Conservation (phyloP, 2,113 vertebrate species). For the Circaetus gallicus region DNA sequence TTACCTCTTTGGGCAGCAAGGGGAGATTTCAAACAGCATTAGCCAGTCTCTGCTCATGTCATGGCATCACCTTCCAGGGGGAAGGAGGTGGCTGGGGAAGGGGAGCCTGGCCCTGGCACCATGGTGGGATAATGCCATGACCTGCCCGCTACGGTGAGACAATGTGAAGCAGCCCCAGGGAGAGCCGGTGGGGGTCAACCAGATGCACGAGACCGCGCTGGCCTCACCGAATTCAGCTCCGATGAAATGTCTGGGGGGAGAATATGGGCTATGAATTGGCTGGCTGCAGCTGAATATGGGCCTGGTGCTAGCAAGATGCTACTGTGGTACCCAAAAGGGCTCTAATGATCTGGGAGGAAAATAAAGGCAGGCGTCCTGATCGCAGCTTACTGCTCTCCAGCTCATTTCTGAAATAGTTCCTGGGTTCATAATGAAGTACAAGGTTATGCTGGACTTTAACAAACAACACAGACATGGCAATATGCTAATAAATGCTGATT, state of each 20-base stretch:
- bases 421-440: neutral
- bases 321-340: neutral
- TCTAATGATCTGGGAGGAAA: neutral
- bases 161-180: neutral
- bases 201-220: accelerated
- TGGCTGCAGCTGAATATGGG: neutral
- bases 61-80: neutral
- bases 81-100: neutral
- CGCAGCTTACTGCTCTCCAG: neutral
- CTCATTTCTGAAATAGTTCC: neutral
- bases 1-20: neutral
- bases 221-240: neutral
- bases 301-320: neutral
- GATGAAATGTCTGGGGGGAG: too few species aligned
- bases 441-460: neutral
- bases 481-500: neutral
- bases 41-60: neutral
- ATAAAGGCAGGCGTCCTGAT: neutral
- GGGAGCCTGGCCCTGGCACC: neutral
- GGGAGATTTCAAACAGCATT: neutral
- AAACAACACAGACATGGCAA: neutral
- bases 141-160: too few species aligned
- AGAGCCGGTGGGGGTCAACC: neutral
- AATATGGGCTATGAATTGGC: accelerated
- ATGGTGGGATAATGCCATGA: neutral